Evolutionary conservation across 2,888 invertebrate genomes (phyloP).

Genomic region (Elmis aenea): DNA sequence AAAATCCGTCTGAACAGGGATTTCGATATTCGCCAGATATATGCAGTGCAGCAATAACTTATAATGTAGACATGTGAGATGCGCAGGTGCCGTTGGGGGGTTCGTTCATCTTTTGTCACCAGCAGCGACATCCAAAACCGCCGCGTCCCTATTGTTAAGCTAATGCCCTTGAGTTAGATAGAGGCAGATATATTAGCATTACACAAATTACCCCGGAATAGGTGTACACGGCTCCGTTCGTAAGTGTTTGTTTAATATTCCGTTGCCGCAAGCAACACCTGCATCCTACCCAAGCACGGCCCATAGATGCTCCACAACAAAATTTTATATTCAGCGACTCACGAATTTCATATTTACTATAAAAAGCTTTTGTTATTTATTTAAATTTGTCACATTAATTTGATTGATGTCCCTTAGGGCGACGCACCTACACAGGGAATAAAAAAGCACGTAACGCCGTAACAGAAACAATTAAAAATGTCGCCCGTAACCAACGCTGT

Average conservation of each 20-base stretch:
- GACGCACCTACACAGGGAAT: too few relatives aligned
- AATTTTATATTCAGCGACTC: slow-evolving; percentile 13
- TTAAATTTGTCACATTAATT: too few relatives aligned
- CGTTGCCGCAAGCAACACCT: slow-evolving; percentile 33
- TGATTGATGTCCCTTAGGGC: too few relatives aligned
- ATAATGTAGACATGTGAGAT: slow-evolving; percentile 17
- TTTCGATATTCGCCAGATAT: slow-evolving; percentile 10
- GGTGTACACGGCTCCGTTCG: slow-evolving; percentile 17
- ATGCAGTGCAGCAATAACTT: slow-evolving; percentile 19
- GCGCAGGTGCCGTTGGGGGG: slow-evolving; percentile 20
- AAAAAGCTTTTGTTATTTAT: too few relatives aligned
- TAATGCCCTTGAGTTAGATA: slow-evolving; percentile 8
- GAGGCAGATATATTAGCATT: slow-evolving; percentile 16
- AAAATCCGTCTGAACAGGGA: slow-evolving; percentile 4
- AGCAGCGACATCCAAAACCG: slow-evolving; percentile 11
- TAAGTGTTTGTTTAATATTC: slow-evolving; percentile 36
- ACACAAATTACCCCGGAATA: slow-evolving; percentile 15
- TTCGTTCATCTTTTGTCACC: slow-evolving; percentile 12
- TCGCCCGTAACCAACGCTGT: too few relatives aligned
- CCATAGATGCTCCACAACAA: slow-evolving; percentile 5
- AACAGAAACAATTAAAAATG: too few relatives aligned
- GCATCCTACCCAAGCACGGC: slow-evolving; percentile 21
- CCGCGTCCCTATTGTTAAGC: slow-evolving; percentile 9
- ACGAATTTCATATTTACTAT: too few relatives aligned
- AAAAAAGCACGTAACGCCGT: too few relatives aligned